Conservation (phyloP, 2,888 invertebrate genomes). For the Caradrina kadenii region DNA sequence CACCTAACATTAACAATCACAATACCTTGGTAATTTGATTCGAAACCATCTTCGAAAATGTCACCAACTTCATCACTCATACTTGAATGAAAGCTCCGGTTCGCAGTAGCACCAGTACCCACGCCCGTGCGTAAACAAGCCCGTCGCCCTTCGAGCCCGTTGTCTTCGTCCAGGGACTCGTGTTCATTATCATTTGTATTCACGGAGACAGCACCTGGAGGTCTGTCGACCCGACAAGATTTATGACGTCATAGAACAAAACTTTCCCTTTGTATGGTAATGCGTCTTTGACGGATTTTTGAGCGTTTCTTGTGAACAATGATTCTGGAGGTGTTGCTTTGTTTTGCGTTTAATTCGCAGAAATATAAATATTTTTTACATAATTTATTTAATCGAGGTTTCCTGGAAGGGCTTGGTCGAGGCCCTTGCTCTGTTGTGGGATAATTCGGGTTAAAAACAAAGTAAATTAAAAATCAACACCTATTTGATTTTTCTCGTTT, state of each 20-base stretch:
- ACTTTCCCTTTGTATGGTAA: constrained; percentile 83
- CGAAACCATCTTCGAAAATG: neutral
- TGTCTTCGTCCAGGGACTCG: constrained; percentile 62
- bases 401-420: no score
- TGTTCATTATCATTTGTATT: constrained; percentile 88
- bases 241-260: constrained; percentile 79
- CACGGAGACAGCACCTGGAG: constrained; percentile 80
- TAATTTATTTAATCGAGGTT: no score
- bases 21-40: neutral
- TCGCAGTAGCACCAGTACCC: neutral
- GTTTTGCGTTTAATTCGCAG: constrained; percentile 15
- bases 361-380: neutral
- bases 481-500: no score
- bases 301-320: constrained; percentile 34
- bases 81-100: neutral
- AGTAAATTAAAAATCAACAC: no score
- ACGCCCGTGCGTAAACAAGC: constrained; percentile 37
- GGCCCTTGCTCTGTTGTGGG: no score
- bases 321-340: constrained; percentile 9
- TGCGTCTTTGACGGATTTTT: constrained; percentile 66
- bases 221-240: constrained; percentile 81
- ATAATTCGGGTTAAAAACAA: no score
- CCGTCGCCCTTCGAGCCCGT: constrained; percentile 30
- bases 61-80: neutral
- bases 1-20: neutral